Conservation (phyloP, 1,140 invertebrate genomes). For the Lepidotrigona ventralis region DNA sequence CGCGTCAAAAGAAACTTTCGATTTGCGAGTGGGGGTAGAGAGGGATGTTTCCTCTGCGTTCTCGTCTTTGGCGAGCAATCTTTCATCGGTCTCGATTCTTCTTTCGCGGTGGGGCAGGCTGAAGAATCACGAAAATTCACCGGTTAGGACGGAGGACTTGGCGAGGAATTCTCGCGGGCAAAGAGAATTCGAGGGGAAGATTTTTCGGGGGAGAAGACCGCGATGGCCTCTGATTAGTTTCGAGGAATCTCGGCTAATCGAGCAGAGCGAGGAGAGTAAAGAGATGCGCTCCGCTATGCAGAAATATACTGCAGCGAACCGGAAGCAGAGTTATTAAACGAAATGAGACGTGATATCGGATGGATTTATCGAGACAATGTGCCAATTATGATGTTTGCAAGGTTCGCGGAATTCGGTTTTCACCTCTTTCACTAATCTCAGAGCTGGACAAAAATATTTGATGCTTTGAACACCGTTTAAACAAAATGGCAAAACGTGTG, state of each 20-base stretch:
- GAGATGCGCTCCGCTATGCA: too few relatives aligned
- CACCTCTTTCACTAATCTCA: too few relatives aligned
- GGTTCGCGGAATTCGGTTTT: too few relatives aligned
- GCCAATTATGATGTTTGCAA: too few relatives aligned
- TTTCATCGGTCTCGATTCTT: neutral
- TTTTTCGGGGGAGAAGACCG: too few relatives aligned
- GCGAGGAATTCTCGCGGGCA: too few relatives aligned
- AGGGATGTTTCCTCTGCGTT: neutral
- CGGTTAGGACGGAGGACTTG: neutral
- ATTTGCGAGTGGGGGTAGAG: neutral
- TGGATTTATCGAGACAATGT: slow-evolving; percentile 14
- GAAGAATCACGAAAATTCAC: neutral
- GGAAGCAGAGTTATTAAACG: neutral
- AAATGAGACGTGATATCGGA: too few relatives aligned
- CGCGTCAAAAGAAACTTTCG: neutral
- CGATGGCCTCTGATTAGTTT: neutral
- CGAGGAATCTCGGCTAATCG: neutral
- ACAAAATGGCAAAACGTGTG: too few relatives aligned
- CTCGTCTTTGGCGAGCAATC: neutral
- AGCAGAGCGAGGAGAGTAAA: too few relatives aligned
- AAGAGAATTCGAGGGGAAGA: too few relatives aligned
- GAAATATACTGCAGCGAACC: neutral
- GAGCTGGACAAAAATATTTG: too few relatives aligned
- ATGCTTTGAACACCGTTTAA: too few relatives aligned
- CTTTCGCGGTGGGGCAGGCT: neutral